A percentile compares a stretch with the other conserved stretches of the same genome.
phyloP scores from a whole-genome alignment of 2,113 vertebrate species.

The Eptesicus fuscus region DNA sequence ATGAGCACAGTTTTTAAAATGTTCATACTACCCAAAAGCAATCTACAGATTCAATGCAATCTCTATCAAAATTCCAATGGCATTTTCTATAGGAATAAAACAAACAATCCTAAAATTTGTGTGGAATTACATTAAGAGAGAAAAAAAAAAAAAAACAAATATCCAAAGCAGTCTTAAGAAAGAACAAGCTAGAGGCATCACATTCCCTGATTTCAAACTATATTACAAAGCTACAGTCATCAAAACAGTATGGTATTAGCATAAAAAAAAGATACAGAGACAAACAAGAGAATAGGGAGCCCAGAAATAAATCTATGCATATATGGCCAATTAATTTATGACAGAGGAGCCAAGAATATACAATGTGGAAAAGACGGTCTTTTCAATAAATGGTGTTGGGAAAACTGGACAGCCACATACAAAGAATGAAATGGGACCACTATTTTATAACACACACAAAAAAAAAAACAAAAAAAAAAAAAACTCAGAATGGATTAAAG shows the following conservation, averaged over 20 bases:
- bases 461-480: slow-evolving; percentile 10
- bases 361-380: background rate
- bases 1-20: background rate
- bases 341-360: background rate
- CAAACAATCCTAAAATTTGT: background rate
- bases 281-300: background rate
- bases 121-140: background rate
- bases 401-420: background rate
- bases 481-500: background rate
- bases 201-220: background rate
- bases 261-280: background rate
- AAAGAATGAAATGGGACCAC: background rate
- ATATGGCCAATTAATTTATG: background rate
- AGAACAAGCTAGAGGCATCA: background rate
- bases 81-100: background rate
- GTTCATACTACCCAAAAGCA: background rate
- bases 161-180: background rate
- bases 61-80: background rate
- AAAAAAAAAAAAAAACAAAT: background rate
- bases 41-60: background rate
- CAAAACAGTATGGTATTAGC: background rate
- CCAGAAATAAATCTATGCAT: background rate
- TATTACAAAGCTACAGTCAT: background rate
- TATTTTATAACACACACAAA: background rate
- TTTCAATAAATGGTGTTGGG: background rate